Evolutionary conservation across 1,140 invertebrate species (phyloP).

Genomic region (Sitophilus oryzae): DNA sequence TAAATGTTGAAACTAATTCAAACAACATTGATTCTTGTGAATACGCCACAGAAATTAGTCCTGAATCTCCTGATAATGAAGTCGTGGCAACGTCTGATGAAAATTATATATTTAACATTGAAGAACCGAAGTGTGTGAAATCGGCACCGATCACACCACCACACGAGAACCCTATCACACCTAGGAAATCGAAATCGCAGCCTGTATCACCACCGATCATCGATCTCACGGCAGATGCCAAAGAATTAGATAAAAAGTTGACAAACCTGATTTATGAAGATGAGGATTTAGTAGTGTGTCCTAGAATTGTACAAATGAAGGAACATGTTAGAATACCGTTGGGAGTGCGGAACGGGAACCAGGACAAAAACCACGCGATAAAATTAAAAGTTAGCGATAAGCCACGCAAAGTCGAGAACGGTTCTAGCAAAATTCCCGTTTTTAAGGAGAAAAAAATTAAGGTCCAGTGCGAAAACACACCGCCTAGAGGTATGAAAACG

Average conservation of each 20-base stretch:
- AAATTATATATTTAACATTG: not conserved
- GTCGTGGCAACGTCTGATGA: no score
- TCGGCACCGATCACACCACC: conserved; percentile 18
- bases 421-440: conserved; percentile 36
- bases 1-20: not conserved
- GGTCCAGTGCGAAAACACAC: conserved; percentile 41
- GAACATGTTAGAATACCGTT: conserved; percentile 32
- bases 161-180: conserved; percentile 8
- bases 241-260: conserved; percentile 38
- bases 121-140: not conserved
- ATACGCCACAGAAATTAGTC: not conserved
- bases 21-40: not conserved
- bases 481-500: conserved; percentile 28
- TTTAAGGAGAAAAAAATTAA: conserved; percentile 34
- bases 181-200: conserved; percentile 18
- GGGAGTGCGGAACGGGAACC: conserved; percentile 25
- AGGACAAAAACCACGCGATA: conserved; percentile 16
- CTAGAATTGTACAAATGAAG: conserved; percentile 21
- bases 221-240: conserved; percentile 28
- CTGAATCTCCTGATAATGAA: not conserved
- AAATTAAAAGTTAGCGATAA: conserved; percentile 40
- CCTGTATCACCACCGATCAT: conserved; percentile 18
- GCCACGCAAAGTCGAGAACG: conserved; percentile 30
- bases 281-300: conserved; percentile 26
- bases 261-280: conserved; percentile 40